Base-by-base conservation (phyloP, 2,888 invertebrate species). In the Agrilus cyanescens region DNA sequence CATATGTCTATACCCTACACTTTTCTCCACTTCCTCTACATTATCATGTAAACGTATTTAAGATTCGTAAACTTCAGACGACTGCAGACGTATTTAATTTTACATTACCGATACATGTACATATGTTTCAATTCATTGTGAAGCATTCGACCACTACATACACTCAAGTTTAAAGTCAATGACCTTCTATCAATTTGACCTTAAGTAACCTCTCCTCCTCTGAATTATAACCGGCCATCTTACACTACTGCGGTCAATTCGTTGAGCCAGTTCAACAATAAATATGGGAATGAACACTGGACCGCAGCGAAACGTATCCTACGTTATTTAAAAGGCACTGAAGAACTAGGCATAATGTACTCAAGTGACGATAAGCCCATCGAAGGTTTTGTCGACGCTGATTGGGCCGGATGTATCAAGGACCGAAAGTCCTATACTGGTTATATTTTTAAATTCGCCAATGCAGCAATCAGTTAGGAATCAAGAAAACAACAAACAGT, bases 341-440 rank as follows among this genome's bases (percentile, higher is more conserved):
- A 39, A 15, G 33, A 46, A 32, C 35, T 38, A 3, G 44, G 40
- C 35, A 35, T 53, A 4, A 37, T 31, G 4, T 48, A 44, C 31
- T 18, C 38, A 13, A 32, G 20, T 14, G 32, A 38, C 37, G 18
- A 8, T 8, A 29, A 31, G 6, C 14, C 33, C 12, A 8, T 50
- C 14, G 30, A 25, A 32, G 50, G 38, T 2, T 48, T 44, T 37
- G 44, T 43, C 1, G 52, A 53, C 31, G 45, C 47, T 18, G 50
- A 54, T 39, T 51, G 51, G 53, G 51, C 40, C 34, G 40, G 37
- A 8, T 46, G 47, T 36, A 38, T 35, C 8, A 36, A 20, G 4
- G 49, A 48, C 33, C 34, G 50, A n/a, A 51, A 49, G 43, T 50
- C 48, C 29, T 44, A 43, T n/a, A 52, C 46, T 18, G 50, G 52